phyloP scores from a whole-genome alignment of 2,113 vertebrate genomes.

The Sula dactylatra region DNA sequence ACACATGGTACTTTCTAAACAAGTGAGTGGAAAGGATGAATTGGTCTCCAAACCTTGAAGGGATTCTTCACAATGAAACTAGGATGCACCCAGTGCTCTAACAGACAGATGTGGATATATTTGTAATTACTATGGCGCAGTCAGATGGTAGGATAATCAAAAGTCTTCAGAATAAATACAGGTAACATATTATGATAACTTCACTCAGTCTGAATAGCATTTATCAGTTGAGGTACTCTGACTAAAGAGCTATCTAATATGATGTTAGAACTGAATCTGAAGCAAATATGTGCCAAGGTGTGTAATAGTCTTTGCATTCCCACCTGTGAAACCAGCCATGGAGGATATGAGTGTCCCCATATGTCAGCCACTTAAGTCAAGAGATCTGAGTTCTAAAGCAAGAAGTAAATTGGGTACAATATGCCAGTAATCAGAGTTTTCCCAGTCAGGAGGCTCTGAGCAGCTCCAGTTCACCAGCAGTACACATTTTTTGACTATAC shows the following conservation, averaged over 20 bases:
- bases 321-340: background rate
- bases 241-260: background rate
- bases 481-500: background rate
- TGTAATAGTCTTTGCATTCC: background rate
- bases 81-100: rapidly evolving
- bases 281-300: background rate
- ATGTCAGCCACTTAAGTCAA: background rate
- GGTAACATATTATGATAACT: background rate
- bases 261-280: background rate
- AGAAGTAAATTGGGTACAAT: background rate
- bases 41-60: background rate
- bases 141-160: background rate
- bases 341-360: background rate
- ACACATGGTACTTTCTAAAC: background rate
- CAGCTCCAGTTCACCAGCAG: background rate
- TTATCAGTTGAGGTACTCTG: background rate
- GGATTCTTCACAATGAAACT: background rate
- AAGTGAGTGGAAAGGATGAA: background rate
- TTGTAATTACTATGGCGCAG: background rate
- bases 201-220: background rate
- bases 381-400: background rate
- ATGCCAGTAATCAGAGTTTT: background rate
- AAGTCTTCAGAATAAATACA: background rate
- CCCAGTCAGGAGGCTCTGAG: background rate
- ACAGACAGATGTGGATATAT: background rate